Evolutionary conservation across 2,888 invertebrate genomes (phyloP), one percentile per base, ranked within the genome.

Genomic region (Nemapogon koenigi): DNA sequence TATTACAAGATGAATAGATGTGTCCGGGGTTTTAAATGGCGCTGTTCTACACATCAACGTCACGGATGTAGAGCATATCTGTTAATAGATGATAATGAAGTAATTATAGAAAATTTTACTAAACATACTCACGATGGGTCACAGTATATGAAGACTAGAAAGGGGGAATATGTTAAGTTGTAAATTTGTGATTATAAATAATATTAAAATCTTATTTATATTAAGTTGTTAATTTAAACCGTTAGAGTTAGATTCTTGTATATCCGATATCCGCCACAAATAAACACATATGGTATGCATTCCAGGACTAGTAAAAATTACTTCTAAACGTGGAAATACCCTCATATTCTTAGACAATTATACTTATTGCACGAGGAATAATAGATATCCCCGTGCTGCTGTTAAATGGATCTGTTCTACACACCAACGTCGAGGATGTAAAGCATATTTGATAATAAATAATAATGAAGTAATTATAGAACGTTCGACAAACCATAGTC

Each of bases 341-440:
- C 19, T 35, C 7, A 4, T 35, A 7, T 14, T 36, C 2, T 36
- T 14, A 11, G 4, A 16, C n/a, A 36, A 36, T 4, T 36, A 36
- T 17, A 36, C 36, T 4, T 36, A 36, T 13, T 14, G 10, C 15
- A 15, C 4, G 25, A 15, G 15, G 7, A n/a, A n/a, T n/a, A 6
- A 7, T 13, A 19, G 7, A 4, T 8, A 6, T 3, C 14, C 8
- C 3, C 3, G 7, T n/a, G n/a, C n/a, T 4, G 28, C 16, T 27
- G 10, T 2, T 4, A 22, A 40, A 6, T 43, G 43, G 43, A 26
- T 16, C 6, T 43, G 43, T n/a, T 39, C 41, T n/a, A 40, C 43
- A 3, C 37, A 35, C 18, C 13, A 27, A 4, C 16, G 13, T n/a
- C 37, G 32, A 17, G 37, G 39, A 4, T 42, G 43, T 18, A 31